phyloP scores from a whole-genome alignment of 2,113 vertebrate species.

The Ovis aries region DNA sequence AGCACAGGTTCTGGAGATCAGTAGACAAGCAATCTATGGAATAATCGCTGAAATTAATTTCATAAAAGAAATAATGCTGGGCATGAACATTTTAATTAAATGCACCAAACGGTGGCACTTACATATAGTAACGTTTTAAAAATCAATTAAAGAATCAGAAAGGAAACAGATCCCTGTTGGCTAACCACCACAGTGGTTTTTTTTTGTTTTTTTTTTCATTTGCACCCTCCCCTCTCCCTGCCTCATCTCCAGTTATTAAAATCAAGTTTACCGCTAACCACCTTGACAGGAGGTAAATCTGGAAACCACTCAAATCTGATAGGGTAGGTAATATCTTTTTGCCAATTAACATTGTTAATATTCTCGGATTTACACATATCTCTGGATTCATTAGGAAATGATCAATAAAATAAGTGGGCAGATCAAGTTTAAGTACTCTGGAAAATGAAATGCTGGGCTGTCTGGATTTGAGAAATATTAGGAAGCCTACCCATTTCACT shows the following conservation, averaged over 20 bases:
- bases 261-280: constrained; percentile 5
- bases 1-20: background rate
- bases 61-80: background rate
- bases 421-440: constrained; percentile 29
- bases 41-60: constrained; percentile 19
- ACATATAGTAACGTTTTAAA: background rate
- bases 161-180: background rate
- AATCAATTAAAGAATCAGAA: background rate
- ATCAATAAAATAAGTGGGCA: background rate
- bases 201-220: background rate
- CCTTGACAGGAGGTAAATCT: background rate
- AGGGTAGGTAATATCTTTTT: background rate
- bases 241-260: constrained; percentile 8
- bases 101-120: background rate
- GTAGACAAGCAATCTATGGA: background rate
- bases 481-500: constrained; percentile 35
- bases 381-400: background rate
- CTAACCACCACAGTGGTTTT: background rate
- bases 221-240: background rate
- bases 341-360: background rate
- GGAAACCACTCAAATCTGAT: background rate
- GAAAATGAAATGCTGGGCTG: background rate
- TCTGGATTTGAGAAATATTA: background rate
- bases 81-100: constrained; percentile 10
- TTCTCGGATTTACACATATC: background rate